Conservation (phyloP, 2,888 invertebrate genomes). For the Hedya salicella region DNA sequence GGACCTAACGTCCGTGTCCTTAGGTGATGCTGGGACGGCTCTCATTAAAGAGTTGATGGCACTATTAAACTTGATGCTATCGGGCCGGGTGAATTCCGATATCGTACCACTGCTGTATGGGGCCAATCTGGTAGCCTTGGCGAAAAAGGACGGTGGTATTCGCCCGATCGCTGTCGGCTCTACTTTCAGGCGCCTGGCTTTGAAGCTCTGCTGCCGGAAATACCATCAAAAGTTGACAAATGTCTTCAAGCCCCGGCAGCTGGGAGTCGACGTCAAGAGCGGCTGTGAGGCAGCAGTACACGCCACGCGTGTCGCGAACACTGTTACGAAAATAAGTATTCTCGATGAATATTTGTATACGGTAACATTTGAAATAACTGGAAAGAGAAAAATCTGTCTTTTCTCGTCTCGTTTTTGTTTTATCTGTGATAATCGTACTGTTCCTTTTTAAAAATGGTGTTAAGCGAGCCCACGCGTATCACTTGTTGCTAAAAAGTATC, state of each 20-base stretch:
- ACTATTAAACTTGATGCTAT: not conserved
- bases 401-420: too few relatives aligned
- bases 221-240: not conserved
- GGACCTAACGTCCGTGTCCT: too few relatives aligned
- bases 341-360: too few relatives aligned
- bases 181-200: slow-evolving; percentile 1
- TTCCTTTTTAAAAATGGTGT: too few relatives aligned
- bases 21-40: not conserved
- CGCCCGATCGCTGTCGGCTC: slow-evolving; percentile 2
- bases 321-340: too few relatives aligned
- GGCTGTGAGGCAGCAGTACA: not conserved
- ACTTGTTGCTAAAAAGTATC: too few relatives aligned
- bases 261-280: slow-evolving; percentile 2
- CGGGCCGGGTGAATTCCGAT: not conserved
- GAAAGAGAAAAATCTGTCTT: too few relatives aligned
- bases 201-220: too few relatives aligned
- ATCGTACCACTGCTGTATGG: not conserved
- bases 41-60: not conserved
- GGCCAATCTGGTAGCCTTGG: not conserved
- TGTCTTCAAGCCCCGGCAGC: not conserved
- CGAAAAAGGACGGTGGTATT: slow-evolving; percentile 7
- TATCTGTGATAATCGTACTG: too few relatives aligned
- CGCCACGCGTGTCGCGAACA: too few relatives aligned
- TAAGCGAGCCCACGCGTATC: too few relatives aligned
- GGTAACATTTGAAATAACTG: too few relatives aligned